Conservation (phyloP, 2,888 invertebrate species). For the Itoplectis maculator region DNA sequence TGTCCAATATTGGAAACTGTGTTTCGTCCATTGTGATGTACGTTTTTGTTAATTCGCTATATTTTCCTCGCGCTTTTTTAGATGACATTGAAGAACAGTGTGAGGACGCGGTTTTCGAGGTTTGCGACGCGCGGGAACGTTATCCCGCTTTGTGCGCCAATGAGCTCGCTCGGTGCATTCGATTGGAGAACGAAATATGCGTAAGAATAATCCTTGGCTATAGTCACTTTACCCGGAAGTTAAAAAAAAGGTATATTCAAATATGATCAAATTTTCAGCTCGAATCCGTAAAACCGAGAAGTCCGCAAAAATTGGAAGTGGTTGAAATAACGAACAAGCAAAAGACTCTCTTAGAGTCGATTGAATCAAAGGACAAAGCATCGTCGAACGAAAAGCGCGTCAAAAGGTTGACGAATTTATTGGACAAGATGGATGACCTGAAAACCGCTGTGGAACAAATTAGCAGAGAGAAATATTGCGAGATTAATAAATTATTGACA, state of each 20-base stretch:
- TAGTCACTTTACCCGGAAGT: no score
- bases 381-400: neutral
- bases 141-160: constrained; percentile 76
- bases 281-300: constrained; percentile 52
- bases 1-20: neutral
- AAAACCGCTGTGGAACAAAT: constrained; percentile 73
- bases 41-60: neutral
- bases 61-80: constrained; percentile 34
- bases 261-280: constrained; percentile 68
- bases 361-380: constrained; percentile 11
- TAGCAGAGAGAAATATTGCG: constrained; percentile 70
- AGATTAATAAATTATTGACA: constrained; percentile 68
- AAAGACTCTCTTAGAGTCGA: constrained; percentile 56
- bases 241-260: no score
- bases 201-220: constrained; percentile 62
- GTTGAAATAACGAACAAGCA: constrained; percentile 67
- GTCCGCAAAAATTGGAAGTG: constrained; percentile 50
- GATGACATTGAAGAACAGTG: constrained; percentile 76
- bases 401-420: constrained; percentile 65
- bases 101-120: constrained; percentile 77
- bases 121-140: constrained; percentile 78
- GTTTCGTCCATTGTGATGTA: neutral
- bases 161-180: constrained; percentile 74
- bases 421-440: constrained; percentile 74
- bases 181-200: constrained; percentile 71